Evolutionary conservation across 23 tunicate genomes (phyloP).

Genomic region (Ascidia mentula): DNA sequence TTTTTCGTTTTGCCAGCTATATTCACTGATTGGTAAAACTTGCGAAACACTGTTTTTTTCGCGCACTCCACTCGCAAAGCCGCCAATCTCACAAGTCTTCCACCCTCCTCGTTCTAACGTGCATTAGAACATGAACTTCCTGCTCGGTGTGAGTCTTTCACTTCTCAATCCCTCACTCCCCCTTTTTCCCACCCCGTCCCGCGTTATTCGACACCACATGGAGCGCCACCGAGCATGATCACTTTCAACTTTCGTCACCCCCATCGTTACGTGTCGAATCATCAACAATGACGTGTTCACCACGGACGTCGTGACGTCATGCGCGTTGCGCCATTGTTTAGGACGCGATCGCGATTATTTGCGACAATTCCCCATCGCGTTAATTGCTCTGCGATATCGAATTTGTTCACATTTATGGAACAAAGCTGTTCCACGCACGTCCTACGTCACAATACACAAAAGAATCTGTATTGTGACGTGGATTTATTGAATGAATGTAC

Average conservation of each 20-base stretch:
- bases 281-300: conserved; percentile 6
- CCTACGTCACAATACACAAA: not conserved
- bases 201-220: not conserved
- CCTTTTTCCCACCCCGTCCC: not conserved
- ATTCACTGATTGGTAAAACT: too few species aligned
- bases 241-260: not conserved
- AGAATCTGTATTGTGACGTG: too few species aligned
- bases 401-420: not conserved
- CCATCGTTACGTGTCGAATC: not conserved
- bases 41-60: too few species aligned
- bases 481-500: too few species aligned
- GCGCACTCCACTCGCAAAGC: too few species aligned
- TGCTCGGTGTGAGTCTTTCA: too few species aligned
- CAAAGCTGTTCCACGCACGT: conserved; percentile 1
- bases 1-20: too few species aligned
- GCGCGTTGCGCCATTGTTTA: not conserved
- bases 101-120: too few species aligned
- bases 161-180: too few species aligned
- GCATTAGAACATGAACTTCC: too few species aligned
- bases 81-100: too few species aligned
- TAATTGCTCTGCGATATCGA: not conserved
- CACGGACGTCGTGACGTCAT: not conserved
- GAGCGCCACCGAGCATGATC: not conserved
- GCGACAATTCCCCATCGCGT: not conserved
- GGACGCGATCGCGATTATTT: not conserved